Evolutionary conservation across 2,888 invertebrate genomes (phyloP), one percentile per base, ranked within the genome.

Genomic region (Plebejus argus): DNA sequence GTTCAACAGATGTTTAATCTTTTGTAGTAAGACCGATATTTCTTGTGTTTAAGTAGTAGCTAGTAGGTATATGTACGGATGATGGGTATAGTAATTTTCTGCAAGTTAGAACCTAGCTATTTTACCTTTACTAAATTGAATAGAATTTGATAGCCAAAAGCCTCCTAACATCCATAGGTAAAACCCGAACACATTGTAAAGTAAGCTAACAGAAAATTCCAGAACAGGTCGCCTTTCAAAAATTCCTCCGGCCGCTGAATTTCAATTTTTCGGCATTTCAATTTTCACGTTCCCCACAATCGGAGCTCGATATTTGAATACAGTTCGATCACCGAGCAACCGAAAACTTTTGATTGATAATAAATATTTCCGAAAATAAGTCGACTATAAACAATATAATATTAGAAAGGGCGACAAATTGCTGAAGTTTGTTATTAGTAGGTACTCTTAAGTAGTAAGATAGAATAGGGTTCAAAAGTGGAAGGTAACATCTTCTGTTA

Each of bases 241-340:
- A 61, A 61, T 61, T 12, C 12, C 23, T 23, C 61, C 23, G 23
- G 23, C 23, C 61, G 23, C 61, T 61, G 10, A 61, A 61, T 23
- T 23, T 23, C 23, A 61, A 23, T n/a, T n/a, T n/a, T n/a, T n/a
- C n/a, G 61, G 61, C 61, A 61, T 61, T 61, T 20, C 58, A 61
- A 61, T 61, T 61, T 61, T 61, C 61, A 61, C 61, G 61, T 61
- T 61, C 12, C 12, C 23, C 61, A 61, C 10, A 61, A 20, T 23
- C 61, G 61, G 4, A 61, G 61, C 8, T 61, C 61, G 61, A 61
- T 23, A 61, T 61, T 61, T 61, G 61, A 61, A 23, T 61, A 61
- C 61, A 23, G 23, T 23, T 61, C 61, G 1, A 20, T 12, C 23
- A 61, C 61, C 61, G 3, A 23, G 61, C 61, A 61, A 61, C 58